phyloP scores from a whole-genome alignment of 2,888 invertebrate species.

The Ligdia adustata region DNA sequence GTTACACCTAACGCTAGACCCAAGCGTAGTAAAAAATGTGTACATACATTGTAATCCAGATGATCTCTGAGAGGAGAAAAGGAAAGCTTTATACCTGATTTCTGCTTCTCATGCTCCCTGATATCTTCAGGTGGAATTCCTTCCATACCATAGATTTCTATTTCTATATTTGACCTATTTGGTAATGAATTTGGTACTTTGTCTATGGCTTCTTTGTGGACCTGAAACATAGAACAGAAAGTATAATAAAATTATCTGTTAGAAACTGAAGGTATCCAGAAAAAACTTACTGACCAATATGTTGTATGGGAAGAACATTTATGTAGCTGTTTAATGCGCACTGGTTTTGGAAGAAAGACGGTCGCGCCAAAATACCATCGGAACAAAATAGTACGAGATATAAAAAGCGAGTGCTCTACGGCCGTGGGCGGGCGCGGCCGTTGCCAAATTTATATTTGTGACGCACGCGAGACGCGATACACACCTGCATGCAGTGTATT shows the following conservation, averaged over 20 bases:
- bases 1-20: constrained; percentile 59
- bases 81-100: constrained; percentile 81
- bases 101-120: constrained; percentile 96
- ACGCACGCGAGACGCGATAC: constrained; percentile 50
- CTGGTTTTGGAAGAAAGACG: constrained; percentile 55
- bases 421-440: constrained; percentile 65
- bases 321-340: constrained; percentile 54
- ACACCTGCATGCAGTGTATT: constrained; percentile 99
- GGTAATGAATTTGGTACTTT: constrained; percentile 99
- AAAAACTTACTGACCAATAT: constrained; percentile 42
- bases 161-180: constrained; percentile 98
- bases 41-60: constrained; percentile 75
- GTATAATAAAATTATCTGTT: constrained; percentile 17
- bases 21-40: constrained; percentile 63
- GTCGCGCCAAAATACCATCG: constrained; percentile 73
- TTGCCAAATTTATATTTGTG: constrained; percentile 61
- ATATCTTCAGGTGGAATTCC: constrained; percentile 98
- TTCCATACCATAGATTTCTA: constrained; percentile 99
- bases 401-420: constrained; percentile 67
- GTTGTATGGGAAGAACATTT: constrained; percentile 55
- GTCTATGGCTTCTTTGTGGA: constrained; percentile 99
- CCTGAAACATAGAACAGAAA: constrained; percentile 81
- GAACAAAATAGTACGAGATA: constrained; percentile 60
- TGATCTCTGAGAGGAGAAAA: constrained; percentile 50
- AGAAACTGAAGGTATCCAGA: constrained; percentile 15